phyloP scores from a whole-genome alignment of 2,113 vertebrate genomes.

The Periophthalmodon schlosseri region DNA sequence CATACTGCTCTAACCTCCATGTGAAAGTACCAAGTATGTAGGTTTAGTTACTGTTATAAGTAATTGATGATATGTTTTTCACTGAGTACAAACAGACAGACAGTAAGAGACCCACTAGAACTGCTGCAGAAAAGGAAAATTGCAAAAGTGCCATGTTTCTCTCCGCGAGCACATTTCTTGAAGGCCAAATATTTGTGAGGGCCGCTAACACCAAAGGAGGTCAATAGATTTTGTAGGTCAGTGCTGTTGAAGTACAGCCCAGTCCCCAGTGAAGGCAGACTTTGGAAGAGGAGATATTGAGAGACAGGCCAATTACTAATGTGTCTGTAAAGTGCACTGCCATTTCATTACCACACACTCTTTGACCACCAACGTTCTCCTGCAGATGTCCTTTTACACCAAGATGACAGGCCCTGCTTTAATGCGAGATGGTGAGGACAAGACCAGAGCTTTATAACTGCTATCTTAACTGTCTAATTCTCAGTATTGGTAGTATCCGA shows the following conservation, averaged over 20 bases:
- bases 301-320: slow-evolving; percentile 19
- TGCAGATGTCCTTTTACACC: not conserved
- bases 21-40: not conserved
- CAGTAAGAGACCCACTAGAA: slow-evolving; percentile 6
- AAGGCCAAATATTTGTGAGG: slow-evolving; percentile 43
- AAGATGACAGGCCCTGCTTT: not conserved
- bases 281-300: slow-evolving; percentile 16
- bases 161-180: slow-evolving; percentile 31
- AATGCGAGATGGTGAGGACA: not conserved
- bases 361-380: not conserved
- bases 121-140: slow-evolving; percentile 18
- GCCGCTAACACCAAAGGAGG: slow-evolving; percentile 20
- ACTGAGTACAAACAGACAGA: slow-evolving; percentile 14
- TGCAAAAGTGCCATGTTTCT: slow-evolving; percentile 23
- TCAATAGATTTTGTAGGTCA: slow-evolving; percentile 36
- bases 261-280: slow-evolving; percentile 15
- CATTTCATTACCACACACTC: slow-evolving; percentile 15
- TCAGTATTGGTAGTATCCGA: not conserved
- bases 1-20: too few species aligned
- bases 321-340: slow-evolving; percentile 17
- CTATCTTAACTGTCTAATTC: not conserved
- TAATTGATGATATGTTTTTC: slow-evolving; percentile 19
- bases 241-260: slow-evolving; percentile 17
- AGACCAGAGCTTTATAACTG: not conserved
- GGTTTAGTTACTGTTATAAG: not conserved